Evolutionary conservation across 2,888 invertebrate species (phyloP).

Genomic region (Drosophila neotestacea): DNA sequence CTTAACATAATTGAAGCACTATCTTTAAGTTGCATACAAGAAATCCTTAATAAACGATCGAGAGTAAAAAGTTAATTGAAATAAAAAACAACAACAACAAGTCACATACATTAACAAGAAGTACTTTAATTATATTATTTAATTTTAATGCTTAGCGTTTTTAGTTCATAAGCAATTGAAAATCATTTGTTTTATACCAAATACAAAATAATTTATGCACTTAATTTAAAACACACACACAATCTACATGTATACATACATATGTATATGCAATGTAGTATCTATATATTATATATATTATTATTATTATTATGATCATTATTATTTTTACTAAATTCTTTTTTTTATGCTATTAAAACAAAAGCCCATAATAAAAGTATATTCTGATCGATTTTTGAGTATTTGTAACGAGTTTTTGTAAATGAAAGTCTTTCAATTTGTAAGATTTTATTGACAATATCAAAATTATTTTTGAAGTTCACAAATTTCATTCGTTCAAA

Average conservation of each 20-base stretch:
- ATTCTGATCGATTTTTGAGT: constrained; percentile 16
- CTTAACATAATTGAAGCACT: constrained; percentile 24
- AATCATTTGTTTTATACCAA: constrained; percentile 76
- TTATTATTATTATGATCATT: constrained; percentile 40
- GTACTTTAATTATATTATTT: constrained; percentile 64
- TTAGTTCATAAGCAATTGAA: constrained; percentile 55
- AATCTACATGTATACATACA: constrained; percentile 34
- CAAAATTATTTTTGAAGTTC: no score
- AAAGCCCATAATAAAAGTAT: constrained; percentile 50
- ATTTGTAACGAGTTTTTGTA: neutral
- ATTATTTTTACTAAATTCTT: constrained; percentile 30
- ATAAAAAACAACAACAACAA: constrained; percentile 53
- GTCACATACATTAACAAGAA: constrained; percentile 65
- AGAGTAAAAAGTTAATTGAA: constrained; percentile 6
- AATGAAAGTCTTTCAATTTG: neutral
- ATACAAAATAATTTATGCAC: constrained; percentile 76
- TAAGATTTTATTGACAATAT: neutral
- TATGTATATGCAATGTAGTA: constrained; percentile 58
- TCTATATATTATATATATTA: constrained; percentile 67
- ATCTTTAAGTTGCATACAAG: constrained; percentile 35
- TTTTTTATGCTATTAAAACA: constrained; percentile 39
- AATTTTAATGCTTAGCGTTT: constrained; percentile 71
- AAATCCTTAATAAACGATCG: constrained; percentile 43
- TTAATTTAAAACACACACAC: constrained; percentile 56
- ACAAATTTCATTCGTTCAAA: no score